Base-by-base conservation (phyloP, 2,888 invertebrate genomes). In the Leptinotarsa haldemani region DNA sequence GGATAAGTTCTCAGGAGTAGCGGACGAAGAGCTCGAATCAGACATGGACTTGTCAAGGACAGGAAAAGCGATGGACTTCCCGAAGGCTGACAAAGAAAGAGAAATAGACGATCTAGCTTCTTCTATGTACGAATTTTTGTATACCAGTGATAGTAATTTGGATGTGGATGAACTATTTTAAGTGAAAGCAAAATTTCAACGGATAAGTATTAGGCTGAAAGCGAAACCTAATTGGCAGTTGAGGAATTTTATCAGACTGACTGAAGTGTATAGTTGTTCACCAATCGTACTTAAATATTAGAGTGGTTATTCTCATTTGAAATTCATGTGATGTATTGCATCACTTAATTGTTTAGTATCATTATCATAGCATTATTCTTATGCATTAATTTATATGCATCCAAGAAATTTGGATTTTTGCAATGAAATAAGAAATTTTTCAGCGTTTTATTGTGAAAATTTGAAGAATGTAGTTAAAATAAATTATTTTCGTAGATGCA, bases 111-210 rank as follows among this genome's bases (percentile, higher is more conserved):
- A 90, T 75, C 88, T 92, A 86, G 90, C 90, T 1, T 88, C 90
- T 2, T 90, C 91, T 76, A 87, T 92, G 71, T 92, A 91, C 83
- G 92, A 92, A 83, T 92, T 91, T 85, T 88, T 92, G 71, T 92
- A 91, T 78, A 91, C 91, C 5, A 89, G 89, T 40, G 90, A 89
- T 75, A 89, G 89, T 16, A 83, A 80, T 71, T 87, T 90, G 73
- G 91, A 91, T 80, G 88, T 90, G 69, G 92, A 92, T 73, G 84
- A 80, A 50, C 72, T 87, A 56, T 83, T 87, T 70, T 87, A 84
- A 83, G 22, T 61, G 61, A 40, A 64, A 3, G 9, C 40, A 18
- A 12, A 52, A 7, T 52, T 52, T 52, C 52, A 52, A 12, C 15
- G 18, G 56, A 56, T 25, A 5, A 16, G 3, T 7, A 52, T 16